Conservation (phyloP, 2,113 vertebrate species). For the Steatornis caripensis region DNA sequence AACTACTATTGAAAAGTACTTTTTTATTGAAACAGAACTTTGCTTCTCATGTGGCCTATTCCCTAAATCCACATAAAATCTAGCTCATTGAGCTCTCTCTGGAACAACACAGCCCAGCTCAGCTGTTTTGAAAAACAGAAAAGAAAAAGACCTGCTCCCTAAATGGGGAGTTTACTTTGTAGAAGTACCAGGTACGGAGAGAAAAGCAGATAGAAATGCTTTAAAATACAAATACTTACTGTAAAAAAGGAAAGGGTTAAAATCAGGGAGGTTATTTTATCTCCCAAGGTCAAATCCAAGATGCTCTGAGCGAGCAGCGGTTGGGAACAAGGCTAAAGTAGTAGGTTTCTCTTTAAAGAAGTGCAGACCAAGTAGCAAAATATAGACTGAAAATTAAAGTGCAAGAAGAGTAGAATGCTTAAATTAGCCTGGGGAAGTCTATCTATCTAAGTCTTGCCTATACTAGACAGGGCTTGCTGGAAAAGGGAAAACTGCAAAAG, state of each 20-base stretch:
- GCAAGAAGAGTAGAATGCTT: conserved; percentile 14
- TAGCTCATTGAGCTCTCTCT: neutral
- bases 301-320: neutral
- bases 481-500: neutral
- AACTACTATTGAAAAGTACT: neutral
- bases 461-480: neutral
- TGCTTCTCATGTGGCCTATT: neutral
- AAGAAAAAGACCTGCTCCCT: neutral
- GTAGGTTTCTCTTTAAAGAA: conserved; percentile 44
- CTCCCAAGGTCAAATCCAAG: neutral
- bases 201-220: neutral
- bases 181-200: neutral
- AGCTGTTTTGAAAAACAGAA: neutral
- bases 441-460: neutral
- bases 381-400: conserved; percentile 54
- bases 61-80: neutral
- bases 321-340: conserved; percentile 21
- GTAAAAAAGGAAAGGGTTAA: neutral
- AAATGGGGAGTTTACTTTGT: neutral
- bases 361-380: conserved; percentile 28
- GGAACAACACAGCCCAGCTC: neutral
- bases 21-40: neutral
- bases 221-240: too few species aligned
- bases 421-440: neutral
- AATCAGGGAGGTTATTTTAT: neutral